Base-by-base conservation (phyloP, 2,888 invertebrate species). In the Muschampia plurimacula region DNA sequence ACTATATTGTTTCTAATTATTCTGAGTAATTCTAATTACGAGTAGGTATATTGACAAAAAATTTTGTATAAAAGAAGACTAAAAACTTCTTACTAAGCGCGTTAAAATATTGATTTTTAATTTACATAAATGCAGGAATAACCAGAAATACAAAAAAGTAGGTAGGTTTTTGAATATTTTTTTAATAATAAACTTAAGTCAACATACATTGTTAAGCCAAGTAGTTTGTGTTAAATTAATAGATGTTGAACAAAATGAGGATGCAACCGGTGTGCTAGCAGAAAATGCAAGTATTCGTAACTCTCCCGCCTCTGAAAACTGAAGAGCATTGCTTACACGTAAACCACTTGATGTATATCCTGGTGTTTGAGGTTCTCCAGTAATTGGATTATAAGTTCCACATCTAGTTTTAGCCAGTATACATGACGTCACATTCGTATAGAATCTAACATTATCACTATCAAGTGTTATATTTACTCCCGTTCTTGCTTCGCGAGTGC, bases 381-480 rank as follows among this genome's bases (percentile, higher is more conserved):
- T 96, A 70, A 96, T 96, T 3, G 96, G 96, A 84, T 96, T 96
- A 81, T 91, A 95, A 1, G 91, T 87, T 64, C 95, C 93, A 86
- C 96, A 96, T 69, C 96, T 92, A 1, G 96, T 87, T 80, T 95
- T 95, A 0, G 96, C 96, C 73, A 96, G 84, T 74, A 96, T 94
- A 82, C 96, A 96, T 10, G 96, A 95, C 2, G 96, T 96, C 46
- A 96, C 95, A 82, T 96, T 96, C 41, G 95, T 95, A 80, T 91
- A 96, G 80, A 95, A 95, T 46, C 89, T 82, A n/a, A 95, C 88
- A 79, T 95, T 95, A 76, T 95, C 95, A 15, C 86, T 88, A 78
- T 95, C 95, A 15, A 91, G 67, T 28, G 91, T 89, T 74, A 95
- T 89, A 74, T 93, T 91, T 44, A 95, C 88, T 39, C 94, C 92